Evolutionary conservation across 1,140 invertebrate genomes (phyloP).

Genomic region (Drosophila sp.): DNA sequence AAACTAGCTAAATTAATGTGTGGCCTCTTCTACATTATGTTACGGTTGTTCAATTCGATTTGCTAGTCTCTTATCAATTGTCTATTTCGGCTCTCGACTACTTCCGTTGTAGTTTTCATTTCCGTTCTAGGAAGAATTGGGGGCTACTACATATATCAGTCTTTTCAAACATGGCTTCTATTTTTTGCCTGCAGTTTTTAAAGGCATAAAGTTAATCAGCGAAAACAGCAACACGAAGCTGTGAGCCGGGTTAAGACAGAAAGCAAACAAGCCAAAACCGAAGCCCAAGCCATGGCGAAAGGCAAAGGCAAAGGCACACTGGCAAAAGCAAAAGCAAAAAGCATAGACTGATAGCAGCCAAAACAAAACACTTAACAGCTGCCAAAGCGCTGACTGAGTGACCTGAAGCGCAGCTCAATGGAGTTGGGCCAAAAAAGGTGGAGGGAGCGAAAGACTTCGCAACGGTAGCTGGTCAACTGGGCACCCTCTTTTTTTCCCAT

Average conservation of each 20-base stretch:
- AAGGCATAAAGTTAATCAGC: conserved; percentile 53
- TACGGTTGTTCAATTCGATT: neutral
- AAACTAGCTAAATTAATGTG: neutral
- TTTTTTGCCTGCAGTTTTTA: conserved; percentile 23
- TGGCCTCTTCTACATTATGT: neutral
- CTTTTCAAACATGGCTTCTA: conserved; percentile 13
- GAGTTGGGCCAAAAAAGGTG: neutral
- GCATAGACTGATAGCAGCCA: conserved; percentile 39
- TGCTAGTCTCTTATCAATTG: conserved; percentile 28
- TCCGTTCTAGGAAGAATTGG: conserved; percentile 28
- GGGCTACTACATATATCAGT: neutral
- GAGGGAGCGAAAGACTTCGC: neutral
- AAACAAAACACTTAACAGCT: conserved; percentile 70
- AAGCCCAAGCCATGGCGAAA: conserved; percentile 6
- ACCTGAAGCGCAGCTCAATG: conserved; percentile 54
- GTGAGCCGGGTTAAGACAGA: conserved; percentile 14
- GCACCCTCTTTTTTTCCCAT: conserved; percentile 56
- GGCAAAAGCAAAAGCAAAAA: neutral
- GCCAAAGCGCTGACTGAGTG: conserved; percentile 69
- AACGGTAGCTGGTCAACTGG: conserved; percentile 67
- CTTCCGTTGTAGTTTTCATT: conserved; percentile 52
- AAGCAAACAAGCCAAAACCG: conserved; percentile 20
- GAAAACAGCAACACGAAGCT: conserved; percentile 37
- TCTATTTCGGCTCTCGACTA: conserved; percentile 5
- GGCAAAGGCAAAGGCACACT: conserved; percentile 13